Evolutionary conservation across 2,797 vertebrate genomes (phyloP).

Genomic region (Eleutherodactylus coqui): DNA sequence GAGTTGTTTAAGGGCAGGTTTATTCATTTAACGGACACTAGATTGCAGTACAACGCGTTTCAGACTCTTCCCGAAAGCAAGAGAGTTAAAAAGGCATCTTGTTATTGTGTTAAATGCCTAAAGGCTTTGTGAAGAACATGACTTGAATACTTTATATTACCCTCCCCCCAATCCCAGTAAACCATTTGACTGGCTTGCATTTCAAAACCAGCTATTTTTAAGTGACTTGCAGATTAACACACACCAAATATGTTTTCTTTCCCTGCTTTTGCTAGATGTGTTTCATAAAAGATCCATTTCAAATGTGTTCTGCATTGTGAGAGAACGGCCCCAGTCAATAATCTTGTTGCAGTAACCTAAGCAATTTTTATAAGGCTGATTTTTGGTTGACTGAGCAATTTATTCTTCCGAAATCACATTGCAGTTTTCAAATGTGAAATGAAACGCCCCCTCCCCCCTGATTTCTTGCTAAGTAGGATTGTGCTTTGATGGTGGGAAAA

Average conservation of each 20-base stretch:
- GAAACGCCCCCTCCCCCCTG: constrained; percentile 72
- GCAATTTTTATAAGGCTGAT: constrained; percentile 99
- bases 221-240: constrained; percentile 81
- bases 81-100: constrained; percentile 47
- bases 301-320: constrained; percentile 82
- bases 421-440: constrained; percentile 94
- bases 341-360: constrained; percentile 89
- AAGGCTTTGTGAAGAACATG: constrained; percentile 71
- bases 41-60: background rate
- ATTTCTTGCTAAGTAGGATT: background rate
- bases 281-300: constrained; percentile 85
- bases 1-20: constrained; percentile 23
- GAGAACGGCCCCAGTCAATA: constrained; percentile 85
- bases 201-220: constrained; percentile 79
- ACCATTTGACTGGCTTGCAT: constrained; percentile 80
- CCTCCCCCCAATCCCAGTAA: constrained; percentile 76
- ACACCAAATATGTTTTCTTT: constrained; percentile 79
- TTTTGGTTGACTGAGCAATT: constrained; percentile 99
- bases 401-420: constrained; percentile 98
- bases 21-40: constrained; percentile 27
- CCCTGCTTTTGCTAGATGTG: constrained; percentile 80
- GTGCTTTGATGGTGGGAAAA: background rate
- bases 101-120: constrained; percentile 76
- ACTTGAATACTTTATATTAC: constrained; percentile 72
- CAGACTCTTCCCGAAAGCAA: constrained; percentile 18